Evolutionary conservation across 2,113 vertebrate species (phyloP).

Genomic region (Elephas maximus): DNA sequence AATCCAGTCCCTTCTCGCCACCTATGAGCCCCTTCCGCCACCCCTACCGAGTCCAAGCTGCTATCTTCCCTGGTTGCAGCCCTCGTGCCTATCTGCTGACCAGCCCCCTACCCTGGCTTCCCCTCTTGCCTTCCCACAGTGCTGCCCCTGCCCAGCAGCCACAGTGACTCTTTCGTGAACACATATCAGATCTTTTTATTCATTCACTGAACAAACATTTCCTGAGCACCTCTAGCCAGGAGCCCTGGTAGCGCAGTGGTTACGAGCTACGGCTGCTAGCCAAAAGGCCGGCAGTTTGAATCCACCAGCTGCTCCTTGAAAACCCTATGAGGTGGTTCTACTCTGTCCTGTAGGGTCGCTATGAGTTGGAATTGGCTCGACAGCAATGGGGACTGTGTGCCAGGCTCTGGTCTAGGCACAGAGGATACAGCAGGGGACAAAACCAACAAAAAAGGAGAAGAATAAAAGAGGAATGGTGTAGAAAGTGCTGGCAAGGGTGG

Average conservation of each 20-base stretch:
- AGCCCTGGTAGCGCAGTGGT: too few relatives aligned
- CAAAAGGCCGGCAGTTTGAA: too few relatives aligned
- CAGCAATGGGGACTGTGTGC: background rate
- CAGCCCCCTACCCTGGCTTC: rapidly evolving
- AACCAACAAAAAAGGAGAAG: background rate
- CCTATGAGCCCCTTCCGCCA: rapidly evolving
- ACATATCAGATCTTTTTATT: background rate
- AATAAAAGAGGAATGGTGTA: background rate
- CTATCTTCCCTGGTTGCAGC: background rate
- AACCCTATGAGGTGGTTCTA: too few relatives aligned
- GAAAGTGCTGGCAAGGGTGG: background rate
- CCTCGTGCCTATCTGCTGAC: background rate
- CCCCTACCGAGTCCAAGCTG: rapidly evolving
- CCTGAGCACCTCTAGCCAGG: background rate
- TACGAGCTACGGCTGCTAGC: too few relatives aligned
- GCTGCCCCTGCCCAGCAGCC: background rate
- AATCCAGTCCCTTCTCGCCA: background rate
- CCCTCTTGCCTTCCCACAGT: background rate
- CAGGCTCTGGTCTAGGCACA: background rate
- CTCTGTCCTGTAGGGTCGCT: too few relatives aligned
- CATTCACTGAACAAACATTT: background rate
- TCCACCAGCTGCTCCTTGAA: too few relatives aligned
- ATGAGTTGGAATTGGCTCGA: too few relatives aligned
- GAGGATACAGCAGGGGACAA: background rate
- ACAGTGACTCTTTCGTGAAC: background rate